These are phyloP conservation scores for Wiebesia pumilae DNA, from an alignment of 1,140 invertebrate species.

Conservation along the genomic window DNA sequence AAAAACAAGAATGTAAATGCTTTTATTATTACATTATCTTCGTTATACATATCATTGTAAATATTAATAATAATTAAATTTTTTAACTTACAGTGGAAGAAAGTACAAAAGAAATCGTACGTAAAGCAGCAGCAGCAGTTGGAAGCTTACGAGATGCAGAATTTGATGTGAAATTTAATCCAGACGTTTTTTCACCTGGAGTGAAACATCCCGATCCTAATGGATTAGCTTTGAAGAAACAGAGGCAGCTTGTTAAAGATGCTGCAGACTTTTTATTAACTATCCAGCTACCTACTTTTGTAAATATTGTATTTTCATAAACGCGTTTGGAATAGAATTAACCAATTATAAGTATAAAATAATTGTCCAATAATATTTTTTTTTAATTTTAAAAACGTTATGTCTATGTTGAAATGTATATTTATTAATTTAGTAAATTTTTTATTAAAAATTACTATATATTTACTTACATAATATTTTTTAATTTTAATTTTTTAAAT, in stretches of 20 bases:
- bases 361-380: not conserved
- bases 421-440: too few species aligned
- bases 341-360: not conserved
- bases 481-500: not conserved
- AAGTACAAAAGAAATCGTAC: constrained; percentile 91
- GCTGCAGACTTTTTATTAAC: constrained; percentile 95
- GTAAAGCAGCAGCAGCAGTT: constrained; percentile 90
- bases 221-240: constrained; percentile 83
- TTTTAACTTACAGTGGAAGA: constrained; percentile 81
- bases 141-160: constrained; percentile 95
- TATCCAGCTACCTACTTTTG: constrained; percentile 94
- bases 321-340: constrained; percentile 6
- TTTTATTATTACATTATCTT: constrained; percentile 36
- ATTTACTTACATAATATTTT: too few species aligned
- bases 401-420: too few species aligned
- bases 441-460: not conserved
- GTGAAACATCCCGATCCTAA: constrained; percentile 87
- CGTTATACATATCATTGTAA: not conserved
- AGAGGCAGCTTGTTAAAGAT: constrained; percentile 93
- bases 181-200: constrained; percentile 96
- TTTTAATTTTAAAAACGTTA: not conserved
- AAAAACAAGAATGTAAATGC: constrained; percentile 84
- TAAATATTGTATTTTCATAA: constrained; percentile 73
- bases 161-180: constrained; percentile 98
- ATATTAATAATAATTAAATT: constrained; percentile 26